Evolutionary conservation across 2,888 invertebrate genomes (phyloP).

Genomic region (Alentia gelatinosa): DNA sequence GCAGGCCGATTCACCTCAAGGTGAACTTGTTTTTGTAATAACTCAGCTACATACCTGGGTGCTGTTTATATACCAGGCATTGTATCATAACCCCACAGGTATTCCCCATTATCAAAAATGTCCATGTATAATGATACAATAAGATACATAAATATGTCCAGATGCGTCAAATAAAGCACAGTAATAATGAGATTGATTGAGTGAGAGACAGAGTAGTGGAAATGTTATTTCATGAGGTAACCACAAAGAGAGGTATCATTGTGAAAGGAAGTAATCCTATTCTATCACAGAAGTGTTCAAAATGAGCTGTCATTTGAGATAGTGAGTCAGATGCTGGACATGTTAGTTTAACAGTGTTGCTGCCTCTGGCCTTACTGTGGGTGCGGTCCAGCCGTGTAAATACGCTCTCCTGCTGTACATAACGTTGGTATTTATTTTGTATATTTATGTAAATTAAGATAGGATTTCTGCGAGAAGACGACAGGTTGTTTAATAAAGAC

Average conservation of each 20-base stretch:
- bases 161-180: no score
- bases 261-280: neutral
- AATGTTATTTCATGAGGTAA: no score
- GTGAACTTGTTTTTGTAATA: no score
- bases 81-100: neutral
- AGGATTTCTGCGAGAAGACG: neutral
- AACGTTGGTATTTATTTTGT: slow-evolving; percentile 46
- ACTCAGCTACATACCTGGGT: no score
- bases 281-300: slow-evolving; percentile 1
- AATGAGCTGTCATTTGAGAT: neutral
- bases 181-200: no score
- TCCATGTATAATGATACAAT: neutral
- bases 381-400: slow-evolving; percentile 10
- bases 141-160: neutral
- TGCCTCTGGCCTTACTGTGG: neutral
- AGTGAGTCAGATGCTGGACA: neutral
- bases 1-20: no score
- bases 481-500: slow-evolving; percentile 25
- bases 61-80: neutral
- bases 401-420: slow-evolving; percentile 32
- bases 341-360: neutral
- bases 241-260: neutral
- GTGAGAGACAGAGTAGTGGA: no score
- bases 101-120: no score
- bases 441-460: slow-evolving; percentile 53